Base-by-base conservation (phyloP, 92 coral and sea anemone species). In the Parazoanthus swiftii region DNA sequence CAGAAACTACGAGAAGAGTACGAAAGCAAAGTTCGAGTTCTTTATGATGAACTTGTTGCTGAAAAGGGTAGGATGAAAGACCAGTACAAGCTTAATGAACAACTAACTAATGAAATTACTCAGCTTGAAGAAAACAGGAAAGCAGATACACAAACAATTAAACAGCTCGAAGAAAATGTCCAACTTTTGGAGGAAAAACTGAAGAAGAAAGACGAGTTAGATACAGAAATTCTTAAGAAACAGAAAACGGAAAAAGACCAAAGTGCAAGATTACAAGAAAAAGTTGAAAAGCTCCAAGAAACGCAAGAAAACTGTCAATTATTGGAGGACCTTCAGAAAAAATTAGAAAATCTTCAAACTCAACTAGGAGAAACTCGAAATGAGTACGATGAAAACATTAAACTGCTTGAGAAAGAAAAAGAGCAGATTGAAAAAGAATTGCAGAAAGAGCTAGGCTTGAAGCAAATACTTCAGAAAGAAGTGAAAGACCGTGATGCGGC, bases 1-100 rank as follows among this genome's bases (percentile, higher is more conserved):
- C 98, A 95, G 78, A 91, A 83, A 82, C 90, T 95, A 72, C 93
- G 92, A 88, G 98, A 95, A 74, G 98, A 95, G 81, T 95, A 95
- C 76, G 98, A 95, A 90, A 87, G 92, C 7, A 95, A 95, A 70
- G 92, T 95, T 39, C 84, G 98, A 66, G 89, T 95, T 56, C 85
- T 95, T 44, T 95, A 95, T 80, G 98, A 95, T 50, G 98, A 95
- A 72, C 89, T 95, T 39, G 98, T 95, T 13, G 86, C 98, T 2
- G 98, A 95, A 86, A 92, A 92, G 59, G 79, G 85, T 65, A 91
- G 93, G 29, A 91, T 89, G 29, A 95, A 93, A 70, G 95, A 93
- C 54, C 90, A 86, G 82, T 74, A 88, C 75, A 89, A 89, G 39
- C 89, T 88, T 80, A 95, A 93, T 65, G 91, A 95, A 9, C 93